Conservation (phyloP, 2,888 invertebrate species). For the Priocnemis perturbator region DNA sequence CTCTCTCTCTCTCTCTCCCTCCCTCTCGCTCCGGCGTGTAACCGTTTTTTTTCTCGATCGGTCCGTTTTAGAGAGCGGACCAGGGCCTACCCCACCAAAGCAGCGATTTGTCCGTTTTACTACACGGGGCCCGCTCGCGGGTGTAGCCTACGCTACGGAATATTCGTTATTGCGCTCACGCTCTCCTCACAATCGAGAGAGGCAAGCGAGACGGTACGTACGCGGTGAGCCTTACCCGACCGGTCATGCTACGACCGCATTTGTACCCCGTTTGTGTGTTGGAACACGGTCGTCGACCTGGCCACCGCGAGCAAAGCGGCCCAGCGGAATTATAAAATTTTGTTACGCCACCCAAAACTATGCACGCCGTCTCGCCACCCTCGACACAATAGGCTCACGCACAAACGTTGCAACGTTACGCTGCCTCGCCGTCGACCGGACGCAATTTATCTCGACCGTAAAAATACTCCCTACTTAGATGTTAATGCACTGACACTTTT, state of each 20-base stretch:
- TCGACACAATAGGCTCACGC: not conserved
- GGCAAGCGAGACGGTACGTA: constrained; percentile 15
- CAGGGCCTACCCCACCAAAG: constrained; percentile 65
- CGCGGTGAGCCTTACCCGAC: constrained; percentile 4
- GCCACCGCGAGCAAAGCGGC: constrained; percentile 29
- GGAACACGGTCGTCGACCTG: constrained; percentile 39
- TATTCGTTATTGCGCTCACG: constrained; percentile 36
- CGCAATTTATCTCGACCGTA: no score
- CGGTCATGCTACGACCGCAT: constrained; percentile 33
- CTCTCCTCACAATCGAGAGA: constrained; percentile 30
- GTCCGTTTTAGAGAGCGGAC: constrained; percentile 52
- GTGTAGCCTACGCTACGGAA: constrained; percentile 12
- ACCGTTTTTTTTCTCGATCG: constrained; percentile 25
- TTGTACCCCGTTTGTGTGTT: constrained; percentile 37
- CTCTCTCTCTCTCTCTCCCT: not conserved
- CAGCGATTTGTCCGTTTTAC: constrained; percentile 52
- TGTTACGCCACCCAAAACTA: constrained; percentile 52
- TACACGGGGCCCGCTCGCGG: constrained; percentile 11
- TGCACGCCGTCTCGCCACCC: constrained; percentile 10
- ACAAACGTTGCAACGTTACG: not conserved
- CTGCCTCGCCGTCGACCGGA: not conserved
- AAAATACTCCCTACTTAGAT: no score
- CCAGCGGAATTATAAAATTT: constrained; percentile 62
- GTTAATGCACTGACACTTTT: not conserved
- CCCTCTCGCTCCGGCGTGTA: not conserved